phyloP scores from a whole-genome alignment of 2,797 vertebrate genomes.

The Cercopithecus mitis region DNA sequence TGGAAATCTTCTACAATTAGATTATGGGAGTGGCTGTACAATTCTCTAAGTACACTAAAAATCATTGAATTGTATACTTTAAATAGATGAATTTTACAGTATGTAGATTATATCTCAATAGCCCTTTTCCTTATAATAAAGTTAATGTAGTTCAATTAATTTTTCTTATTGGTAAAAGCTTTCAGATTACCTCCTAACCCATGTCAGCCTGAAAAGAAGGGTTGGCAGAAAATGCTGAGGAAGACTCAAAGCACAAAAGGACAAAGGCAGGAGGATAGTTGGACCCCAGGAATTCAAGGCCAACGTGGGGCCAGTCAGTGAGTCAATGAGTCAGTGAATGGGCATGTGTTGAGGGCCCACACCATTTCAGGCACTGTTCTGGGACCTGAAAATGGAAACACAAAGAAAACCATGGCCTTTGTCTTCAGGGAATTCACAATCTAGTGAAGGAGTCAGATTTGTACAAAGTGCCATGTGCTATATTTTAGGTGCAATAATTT shows the following conservation, averaged over 20 bases:
- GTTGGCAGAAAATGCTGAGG: not conserved
- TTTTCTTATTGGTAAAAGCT: not conserved
- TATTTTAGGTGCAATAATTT: not conserved
- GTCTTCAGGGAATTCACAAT: not conserved
- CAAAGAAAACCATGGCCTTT: not conserved
- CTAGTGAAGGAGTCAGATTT: not conserved
- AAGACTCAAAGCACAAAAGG: not conserved
- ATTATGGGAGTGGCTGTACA: not conserved
- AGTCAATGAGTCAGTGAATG: not conserved
- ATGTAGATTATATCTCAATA: not conserved
- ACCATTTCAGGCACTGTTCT: not conserved
- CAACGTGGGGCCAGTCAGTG: not conserved
- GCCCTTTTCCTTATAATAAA: not conserved
- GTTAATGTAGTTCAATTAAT: not conserved
- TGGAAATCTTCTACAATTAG: conserved; percentile 12
- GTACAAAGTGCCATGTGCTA: not conserved
- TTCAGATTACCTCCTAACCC: not conserved
- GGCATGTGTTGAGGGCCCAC: not conserved
- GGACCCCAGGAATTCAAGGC: not conserved
- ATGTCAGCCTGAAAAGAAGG: not conserved
- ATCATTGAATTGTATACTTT: not conserved
- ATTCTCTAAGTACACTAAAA: not conserved
- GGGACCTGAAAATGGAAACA: not conserved
- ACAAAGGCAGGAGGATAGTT: not conserved
- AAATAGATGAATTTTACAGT: not conserved